These are phyloP conservation scores for Elgonia sp. DNA, from an alignment of 2,888 invertebrate species.

Conservation along the genomic window DNA sequence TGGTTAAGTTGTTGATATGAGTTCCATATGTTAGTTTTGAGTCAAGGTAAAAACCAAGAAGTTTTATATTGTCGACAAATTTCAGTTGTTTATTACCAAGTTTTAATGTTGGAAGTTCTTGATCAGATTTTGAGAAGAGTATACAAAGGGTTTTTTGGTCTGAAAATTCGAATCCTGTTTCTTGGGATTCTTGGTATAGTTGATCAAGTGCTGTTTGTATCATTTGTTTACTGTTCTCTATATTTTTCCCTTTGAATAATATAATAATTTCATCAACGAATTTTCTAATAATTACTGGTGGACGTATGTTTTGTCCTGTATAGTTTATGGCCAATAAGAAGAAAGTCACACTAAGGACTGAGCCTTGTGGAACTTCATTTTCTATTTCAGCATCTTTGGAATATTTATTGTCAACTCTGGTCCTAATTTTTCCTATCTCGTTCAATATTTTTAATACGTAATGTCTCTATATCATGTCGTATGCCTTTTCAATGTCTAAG, in stretches of 20 bases:
- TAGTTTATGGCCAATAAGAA: conserved; percentile 60
- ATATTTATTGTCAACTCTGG: conserved; percentile 13
- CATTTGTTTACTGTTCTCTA: background rate
- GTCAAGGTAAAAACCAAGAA: background rate
- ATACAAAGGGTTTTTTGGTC: background rate
- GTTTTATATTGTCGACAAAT: conserved; percentile 33
- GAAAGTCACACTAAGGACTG: conserved; percentile 67
- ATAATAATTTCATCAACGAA: conserved; percentile 6
- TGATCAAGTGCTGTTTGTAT: conserved; percentile 5
- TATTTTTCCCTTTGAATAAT: conserved; percentile 15
- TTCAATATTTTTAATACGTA: conserved; percentile 57
- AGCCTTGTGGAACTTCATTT: conserved; percentile 45
- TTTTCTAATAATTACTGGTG: conserved; percentile 1
- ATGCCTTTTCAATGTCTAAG: background rate
- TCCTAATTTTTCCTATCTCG: conserved; percentile 51
- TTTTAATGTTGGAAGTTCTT: background rate
- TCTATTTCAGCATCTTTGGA: conserved; percentile 16
- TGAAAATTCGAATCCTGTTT: conserved; percentile 19
- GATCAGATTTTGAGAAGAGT: background rate
- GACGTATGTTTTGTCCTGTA: background rate
- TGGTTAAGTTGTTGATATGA: background rate
- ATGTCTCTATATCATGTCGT: conserved; percentile 51
- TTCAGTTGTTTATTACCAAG: background rate
- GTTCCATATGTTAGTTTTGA: conserved; percentile 7
- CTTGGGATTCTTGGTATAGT: background rate